phyloP scores from a whole-genome alignment of 2,888 invertebrate species.

The Dryobotodes eremita region DNA sequence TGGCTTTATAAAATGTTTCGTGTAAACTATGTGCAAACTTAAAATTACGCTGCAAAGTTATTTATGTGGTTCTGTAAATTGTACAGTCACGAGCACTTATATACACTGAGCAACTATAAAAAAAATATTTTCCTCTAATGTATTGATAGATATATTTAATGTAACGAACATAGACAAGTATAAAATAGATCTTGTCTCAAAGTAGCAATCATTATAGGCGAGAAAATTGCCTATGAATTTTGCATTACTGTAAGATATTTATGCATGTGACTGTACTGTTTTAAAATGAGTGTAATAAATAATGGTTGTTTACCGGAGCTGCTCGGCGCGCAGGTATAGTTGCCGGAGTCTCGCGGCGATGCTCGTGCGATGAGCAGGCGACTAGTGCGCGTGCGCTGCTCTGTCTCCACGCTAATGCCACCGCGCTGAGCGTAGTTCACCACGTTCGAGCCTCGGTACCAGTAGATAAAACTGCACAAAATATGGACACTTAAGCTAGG shows the following conservation, averaged over 20 bases:
- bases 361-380: slow-evolving; percentile 96
- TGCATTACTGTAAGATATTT: not conserved
- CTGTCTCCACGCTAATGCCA: slow-evolving; percentile 96
- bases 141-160: not conserved
- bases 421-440: slow-evolving; percentile 96
- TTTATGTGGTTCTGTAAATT: slow-evolving; percentile 16
- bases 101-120: not conserved
- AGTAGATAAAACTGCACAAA: slow-evolving; percentile 92
- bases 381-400: slow-evolving; percentile 96
- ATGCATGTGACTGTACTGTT: not conserved
- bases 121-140: not conserved
- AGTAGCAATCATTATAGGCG: not conserved
- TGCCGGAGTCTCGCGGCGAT: slow-evolving; percentile 95
- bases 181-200: not conserved
- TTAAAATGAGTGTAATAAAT: slow-evolving; percentile 4
- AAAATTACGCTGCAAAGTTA: slow-evolving; percentile 19
- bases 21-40: slow-evolving; percentile 32
- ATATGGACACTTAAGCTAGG: not conserved
- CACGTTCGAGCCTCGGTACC: slow-evolving; percentile 95
- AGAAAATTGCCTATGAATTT: not conserved
- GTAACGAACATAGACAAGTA: not conserved
- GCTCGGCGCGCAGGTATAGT: slow-evolving; percentile 97
- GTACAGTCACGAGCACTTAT: not conserved
- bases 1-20: slow-evolving; percentile 34
- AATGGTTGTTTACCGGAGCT: slow-evolving; percentile 91